Conservation (phyloP, 2,888 invertebrate genomes). For the Matsumyia berberina region DNA sequence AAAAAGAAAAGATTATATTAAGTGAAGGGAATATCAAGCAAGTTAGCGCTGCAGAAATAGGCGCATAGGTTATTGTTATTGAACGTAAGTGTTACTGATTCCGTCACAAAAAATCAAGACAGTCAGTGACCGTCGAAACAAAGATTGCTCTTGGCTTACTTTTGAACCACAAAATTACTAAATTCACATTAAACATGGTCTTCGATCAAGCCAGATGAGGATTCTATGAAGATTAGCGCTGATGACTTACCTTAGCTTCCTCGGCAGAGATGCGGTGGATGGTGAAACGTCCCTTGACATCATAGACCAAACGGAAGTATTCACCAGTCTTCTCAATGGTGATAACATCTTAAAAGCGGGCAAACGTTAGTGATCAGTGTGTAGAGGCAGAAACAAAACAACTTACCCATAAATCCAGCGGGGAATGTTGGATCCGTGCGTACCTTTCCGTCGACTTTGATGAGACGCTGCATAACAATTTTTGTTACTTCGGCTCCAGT, state of each 20-base stretch:
- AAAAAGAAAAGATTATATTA: slow-evolving; percentile 53
- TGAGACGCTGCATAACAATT: slow-evolving; percentile 98
- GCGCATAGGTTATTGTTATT: slow-evolving; percentile 37
- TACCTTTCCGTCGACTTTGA: slow-evolving; percentile 99
- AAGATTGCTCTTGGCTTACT: slow-evolving; percentile 82
- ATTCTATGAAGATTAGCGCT: not conserved
- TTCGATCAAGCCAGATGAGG: slow-evolving; percentile 51
- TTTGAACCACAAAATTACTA: slow-evolving; percentile 82
- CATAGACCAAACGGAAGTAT: slow-evolving; percentile 98
- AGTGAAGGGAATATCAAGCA: too few species aligned
- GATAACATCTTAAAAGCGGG: slow-evolving; percentile 94
- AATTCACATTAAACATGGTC: slow-evolving; percentile 74
- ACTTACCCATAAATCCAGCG: slow-evolving; percentile 99
- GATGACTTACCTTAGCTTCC: slow-evolving; percentile 94
- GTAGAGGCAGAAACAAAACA: not conserved
- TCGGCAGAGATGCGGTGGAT: slow-evolving; percentile 98
- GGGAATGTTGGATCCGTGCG: slow-evolving; percentile 99
- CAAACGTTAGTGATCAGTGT: not conserved
- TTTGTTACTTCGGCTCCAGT: slow-evolving; percentile 98
- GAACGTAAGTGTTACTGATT: slow-evolving; percentile 81
- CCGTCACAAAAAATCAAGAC: slow-evolving; percentile 77
- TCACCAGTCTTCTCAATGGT: slow-evolving; percentile 99
- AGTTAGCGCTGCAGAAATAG: too few species aligned
- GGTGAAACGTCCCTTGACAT: slow-evolving; percentile 98
- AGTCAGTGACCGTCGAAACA: slow-evolving; percentile 84